phyloP scores from a whole-genome alignment of 1,140 invertebrate genomes.

The Latrodectus geometricus region DNA sequence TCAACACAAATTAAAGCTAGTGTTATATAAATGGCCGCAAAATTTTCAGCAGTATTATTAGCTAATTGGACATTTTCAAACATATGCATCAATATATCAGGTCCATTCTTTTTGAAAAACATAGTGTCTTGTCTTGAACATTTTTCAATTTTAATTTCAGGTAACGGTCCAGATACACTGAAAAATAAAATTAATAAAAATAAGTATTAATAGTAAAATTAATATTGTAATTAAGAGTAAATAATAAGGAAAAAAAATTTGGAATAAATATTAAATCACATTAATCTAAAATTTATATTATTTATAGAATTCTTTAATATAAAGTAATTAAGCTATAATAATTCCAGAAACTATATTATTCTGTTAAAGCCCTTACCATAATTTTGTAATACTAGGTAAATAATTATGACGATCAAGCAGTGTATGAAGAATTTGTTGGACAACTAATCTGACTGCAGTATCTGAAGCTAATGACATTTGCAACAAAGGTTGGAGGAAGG shows the following conservation, averaged over 20 bases:
- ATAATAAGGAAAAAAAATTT: background rate
- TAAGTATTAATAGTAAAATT: too few species aligned
- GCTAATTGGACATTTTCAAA: slow-evolving; percentile 81
- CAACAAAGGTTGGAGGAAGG: slow-evolving; percentile 91
- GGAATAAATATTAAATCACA: background rate
- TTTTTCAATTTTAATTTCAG: slow-evolving; percentile 80
- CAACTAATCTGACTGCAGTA: slow-evolving; percentile 85
- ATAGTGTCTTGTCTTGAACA: slow-evolving; percentile 91
- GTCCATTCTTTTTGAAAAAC: slow-evolving; percentile 94
- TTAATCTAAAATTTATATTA: background rate
- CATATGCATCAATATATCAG: slow-evolving; percentile 82
- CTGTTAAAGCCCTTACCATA: slow-evolving; percentile 75
- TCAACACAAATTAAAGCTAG: slow-evolving; percentile 86
- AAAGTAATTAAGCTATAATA: background rate
- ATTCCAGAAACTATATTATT: background rate
- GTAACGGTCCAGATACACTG: slow-evolving; percentile 77
- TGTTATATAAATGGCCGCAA: slow-evolving; percentile 91
- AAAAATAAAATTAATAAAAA: background rate
- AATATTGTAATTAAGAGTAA: too few species aligned
- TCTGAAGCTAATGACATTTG: slow-evolving; percentile 87
- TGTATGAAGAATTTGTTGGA: slow-evolving; percentile 96
- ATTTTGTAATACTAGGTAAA: slow-evolving; percentile 79
- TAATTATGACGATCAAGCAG: slow-evolving; percentile 94
- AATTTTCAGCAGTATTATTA: slow-evolving; percentile 85
- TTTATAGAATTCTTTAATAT: too few species aligned